Base-by-base conservation (phyloP, 2,113 vertebrate species). In the Tonatia bakeri region DNA sequence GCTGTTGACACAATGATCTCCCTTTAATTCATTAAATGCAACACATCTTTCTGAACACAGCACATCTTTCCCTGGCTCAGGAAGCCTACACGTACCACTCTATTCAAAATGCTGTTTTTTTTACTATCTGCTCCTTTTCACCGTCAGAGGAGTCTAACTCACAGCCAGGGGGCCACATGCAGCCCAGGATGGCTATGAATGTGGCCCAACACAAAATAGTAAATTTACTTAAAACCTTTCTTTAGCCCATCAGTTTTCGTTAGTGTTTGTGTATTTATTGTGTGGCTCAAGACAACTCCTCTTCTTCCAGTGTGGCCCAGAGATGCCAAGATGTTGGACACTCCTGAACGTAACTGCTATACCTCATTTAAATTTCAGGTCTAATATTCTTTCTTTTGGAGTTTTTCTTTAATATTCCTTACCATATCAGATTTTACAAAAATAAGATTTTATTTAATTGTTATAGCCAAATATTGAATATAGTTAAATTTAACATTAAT, bases 81-180 rank as follows among this genome's bases (percentile, higher is more conserved):
- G 64, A 93, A 69, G 2, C 19, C 33, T 22, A 4, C 5, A 10
- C 12, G 0, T 40, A 15, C 11, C 43, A 0, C 16, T 36, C 24
- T 43, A 1, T 47, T 61, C 45, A 3, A 28, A 91, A 83, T 3
- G 45, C 14, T 22, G 1, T 7, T 47, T 15, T 52, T 5, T 65
- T 77, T 72, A 13, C 5, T 31, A 45, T 16, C 1, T 4, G 38
- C 1, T 64, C 40, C 10, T 64, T 77, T 69, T 26, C 24, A 64
- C 43, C 54, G 28, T 28, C 24, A 61, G 24, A 4, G 24, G 24
- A 28, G 59, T 61, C 59, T 24, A 61, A 61, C 59, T 4, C 24
- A 0, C 11, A 9, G 59, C 59, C 59, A 24, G 56, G 9, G 56
- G 56, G 22, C 22, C 9, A 8, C 9, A 10, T 24, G 22, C 56